Percentiles rank a stretch among this genome's conserved stretches.
Evolutionary conservation across 2,113 vertebrate species (phyloP).

Genomic region (Salvelinus alpinus): DNA sequence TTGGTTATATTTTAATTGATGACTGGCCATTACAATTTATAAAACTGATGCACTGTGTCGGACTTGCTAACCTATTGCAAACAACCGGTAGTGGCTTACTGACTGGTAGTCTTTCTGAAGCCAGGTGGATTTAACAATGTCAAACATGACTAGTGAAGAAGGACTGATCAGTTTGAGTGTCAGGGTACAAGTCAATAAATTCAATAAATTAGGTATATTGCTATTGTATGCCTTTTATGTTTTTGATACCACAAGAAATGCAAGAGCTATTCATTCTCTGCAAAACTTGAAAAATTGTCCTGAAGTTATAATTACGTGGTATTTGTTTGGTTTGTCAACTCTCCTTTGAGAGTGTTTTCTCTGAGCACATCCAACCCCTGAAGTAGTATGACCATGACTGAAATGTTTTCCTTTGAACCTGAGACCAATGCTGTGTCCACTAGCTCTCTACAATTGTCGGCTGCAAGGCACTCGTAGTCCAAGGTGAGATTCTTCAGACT

Average conservation of each 20-base stretch:
- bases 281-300: background rate
- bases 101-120: constrained; percentile 56
- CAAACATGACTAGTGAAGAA: constrained; percentile 73
- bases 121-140: constrained; percentile 68
- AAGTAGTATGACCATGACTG: constrained; percentile 63
- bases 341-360: background rate
- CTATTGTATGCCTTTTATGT: constrained; percentile 54
- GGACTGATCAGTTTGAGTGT: constrained; percentile 74
- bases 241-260: constrained; percentile 11
- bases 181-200: constrained; percentile 76
- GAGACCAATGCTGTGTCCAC: constrained; percentile 59
- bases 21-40: constrained; percentile 66
- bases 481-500: background rate
- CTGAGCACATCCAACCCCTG: constrained; percentile 40
- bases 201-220: constrained; percentile 70
- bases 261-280: background rate
- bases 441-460: constrained; percentile 49
- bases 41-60: constrained; percentile 61
- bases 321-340: background rate
- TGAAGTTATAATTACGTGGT: background rate
- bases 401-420: constrained; percentile 70
- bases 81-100: constrained; percentile 61
- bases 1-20: constrained; percentile 70
- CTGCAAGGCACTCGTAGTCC: constrained; percentile 42
- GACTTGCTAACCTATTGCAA: constrained; percentile 60